A percentile compares a stretch with the other conserved stretches of the same genome.
phyloP scores from a whole-genome alignment of 2,888 invertebrate species.

The Heliconius cydno region DNA sequence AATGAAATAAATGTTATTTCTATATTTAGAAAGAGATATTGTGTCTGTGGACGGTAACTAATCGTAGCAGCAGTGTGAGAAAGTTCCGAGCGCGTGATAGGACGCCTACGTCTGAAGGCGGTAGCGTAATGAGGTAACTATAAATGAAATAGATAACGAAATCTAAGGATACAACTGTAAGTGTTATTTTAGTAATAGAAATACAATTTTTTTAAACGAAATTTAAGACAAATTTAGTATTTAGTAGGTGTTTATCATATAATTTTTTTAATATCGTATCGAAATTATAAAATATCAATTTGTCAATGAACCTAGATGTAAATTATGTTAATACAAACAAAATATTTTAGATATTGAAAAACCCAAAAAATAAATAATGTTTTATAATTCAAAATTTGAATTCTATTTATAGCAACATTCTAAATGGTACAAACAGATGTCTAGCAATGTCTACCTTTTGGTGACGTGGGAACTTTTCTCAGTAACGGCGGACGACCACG shows the following conservation, averaged over 20 bases:
- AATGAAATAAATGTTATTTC: constrained; percentile 24
- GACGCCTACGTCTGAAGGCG: constrained; percentile 47
- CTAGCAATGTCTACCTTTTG: constrained; percentile 18
- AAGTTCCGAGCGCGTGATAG: constrained; percentile 40
- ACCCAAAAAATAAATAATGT: too few relatives aligned
- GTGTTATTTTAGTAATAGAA: neutral
- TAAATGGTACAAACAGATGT: neutral
- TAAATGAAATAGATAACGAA: constrained; percentile 18
- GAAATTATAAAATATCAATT: too few relatives aligned
- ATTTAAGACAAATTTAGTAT: too few relatives aligned
- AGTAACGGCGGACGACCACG: constrained; percentile 22
- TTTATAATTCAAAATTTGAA: neutral
- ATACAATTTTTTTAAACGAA: neutral
- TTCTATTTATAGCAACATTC: constrained; percentile 11
- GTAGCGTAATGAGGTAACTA: constrained; percentile 32
- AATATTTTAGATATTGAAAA: too few relatives aligned
- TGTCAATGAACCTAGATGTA: too few relatives aligned
- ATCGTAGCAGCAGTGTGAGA: constrained; percentile 41
- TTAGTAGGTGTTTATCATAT: too few relatives aligned
- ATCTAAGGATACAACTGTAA: neutral
- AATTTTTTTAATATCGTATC: too few relatives aligned
- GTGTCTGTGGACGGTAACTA: constrained; percentile 37
- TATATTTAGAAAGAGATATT: constrained; percentile 38
- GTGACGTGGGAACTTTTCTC: constrained; percentile 24
- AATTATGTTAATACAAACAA: too few relatives aligned